These are phyloP conservation scores for Isurus oxyrinchus DNA, from an alignment of 2,113 vertebrate genomes.

Conservation along the genomic window DNA sequence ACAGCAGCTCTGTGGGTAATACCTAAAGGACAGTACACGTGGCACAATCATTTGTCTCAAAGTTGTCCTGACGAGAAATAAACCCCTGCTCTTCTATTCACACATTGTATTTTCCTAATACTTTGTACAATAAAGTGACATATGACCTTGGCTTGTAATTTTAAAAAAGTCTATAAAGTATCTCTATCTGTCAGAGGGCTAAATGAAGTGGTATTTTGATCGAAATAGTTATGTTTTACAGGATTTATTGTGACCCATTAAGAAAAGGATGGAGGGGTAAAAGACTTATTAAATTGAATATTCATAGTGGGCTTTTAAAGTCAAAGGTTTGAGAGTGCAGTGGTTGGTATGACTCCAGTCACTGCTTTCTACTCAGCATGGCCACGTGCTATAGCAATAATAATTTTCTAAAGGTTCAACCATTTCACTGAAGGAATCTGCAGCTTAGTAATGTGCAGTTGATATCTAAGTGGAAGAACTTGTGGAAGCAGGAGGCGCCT, in stretches of 20 bases:
- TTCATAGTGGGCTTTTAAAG: slow-evolving; percentile 30
- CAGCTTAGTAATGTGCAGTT: background rate
- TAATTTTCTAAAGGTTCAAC: background rate
- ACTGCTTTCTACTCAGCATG: background rate
- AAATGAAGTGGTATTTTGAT: slow-evolving; percentile 28
- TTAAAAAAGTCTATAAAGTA: slow-evolving; percentile 24
- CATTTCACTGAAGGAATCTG: background rate
- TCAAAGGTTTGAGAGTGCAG: slow-evolving; percentile 25
- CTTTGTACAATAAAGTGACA: slow-evolving; percentile 30
- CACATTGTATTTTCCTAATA: slow-evolving; percentile 33
- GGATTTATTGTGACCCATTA: slow-evolving; percentile 37
- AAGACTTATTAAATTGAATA: slow-evolving; percentile 36
- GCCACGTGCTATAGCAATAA: background rate
- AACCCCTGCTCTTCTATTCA: slow-evolving; percentile 16
- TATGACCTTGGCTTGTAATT: slow-evolving; percentile 27
- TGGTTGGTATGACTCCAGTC: slow-evolving; percentile 19
- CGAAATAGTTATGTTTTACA: slow-evolving; percentile 31
- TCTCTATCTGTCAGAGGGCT: slow-evolving; percentile 23
- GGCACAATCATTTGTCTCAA: slow-evolving; percentile 36
- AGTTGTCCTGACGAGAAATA: slow-evolving; percentile 36
- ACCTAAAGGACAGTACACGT: slow-evolving; percentile 24
- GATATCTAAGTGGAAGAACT: background rate
- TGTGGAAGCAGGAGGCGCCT: background rate
- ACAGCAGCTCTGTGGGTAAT: slow-evolving; percentile 27
- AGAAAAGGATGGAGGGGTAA: slow-evolving; percentile 20